Percentiles rank a stretch among this genome's conserved stretches.
Conservation (phyloP, 2,113 vertebrate genomes). For the Sarotherodon lohbergeri region DNA sequence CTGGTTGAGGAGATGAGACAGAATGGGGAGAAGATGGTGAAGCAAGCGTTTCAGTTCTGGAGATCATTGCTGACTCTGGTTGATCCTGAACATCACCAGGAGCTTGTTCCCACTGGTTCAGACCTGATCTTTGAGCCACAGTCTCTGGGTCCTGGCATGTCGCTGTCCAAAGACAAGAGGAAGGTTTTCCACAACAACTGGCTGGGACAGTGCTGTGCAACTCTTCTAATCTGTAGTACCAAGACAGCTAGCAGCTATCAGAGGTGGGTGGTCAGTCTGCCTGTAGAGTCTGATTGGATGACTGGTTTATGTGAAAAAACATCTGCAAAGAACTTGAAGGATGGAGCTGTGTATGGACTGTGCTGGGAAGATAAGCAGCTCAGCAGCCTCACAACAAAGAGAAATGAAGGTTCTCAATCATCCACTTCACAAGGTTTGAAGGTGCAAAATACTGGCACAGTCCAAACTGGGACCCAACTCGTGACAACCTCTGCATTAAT, state of each 20-base stretch:
- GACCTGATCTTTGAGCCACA: slow-evolving; percentile 20
- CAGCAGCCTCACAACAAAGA: neutral
- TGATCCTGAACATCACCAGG: slow-evolving; percentile 9
- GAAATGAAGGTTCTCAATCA: neutral
- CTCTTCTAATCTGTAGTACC: too few relatives aligned
- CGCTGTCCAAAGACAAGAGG: slow-evolving; percentile 38
- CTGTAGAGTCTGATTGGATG: too few relatives aligned
- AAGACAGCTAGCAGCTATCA: too few relatives aligned
- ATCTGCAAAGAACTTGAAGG: too few relatives aligned
- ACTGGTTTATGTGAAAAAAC: too few relatives aligned
- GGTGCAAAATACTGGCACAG: neutral
- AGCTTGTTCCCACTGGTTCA: neutral
- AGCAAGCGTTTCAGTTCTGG: too few relatives aligned
- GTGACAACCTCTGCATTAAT: accelerated
- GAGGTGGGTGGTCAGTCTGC: too few relatives aligned
- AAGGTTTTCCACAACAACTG: slow-evolving; percentile 1
- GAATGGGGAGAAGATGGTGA: too few relatives aligned
- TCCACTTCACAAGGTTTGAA: neutral
- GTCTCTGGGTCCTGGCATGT: neutral
- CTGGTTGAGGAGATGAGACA: too few relatives aligned
- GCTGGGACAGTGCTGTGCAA: too few relatives aligned
- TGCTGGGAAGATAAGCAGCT: neutral
- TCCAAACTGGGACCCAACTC: slow-evolving; percentile 38
- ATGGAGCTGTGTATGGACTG: too few relatives aligned
- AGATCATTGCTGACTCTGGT: too few relatives aligned